Conservation (phyloP, 2,888 invertebrate genomes). For the Heteromurus nitidus region DNA sequence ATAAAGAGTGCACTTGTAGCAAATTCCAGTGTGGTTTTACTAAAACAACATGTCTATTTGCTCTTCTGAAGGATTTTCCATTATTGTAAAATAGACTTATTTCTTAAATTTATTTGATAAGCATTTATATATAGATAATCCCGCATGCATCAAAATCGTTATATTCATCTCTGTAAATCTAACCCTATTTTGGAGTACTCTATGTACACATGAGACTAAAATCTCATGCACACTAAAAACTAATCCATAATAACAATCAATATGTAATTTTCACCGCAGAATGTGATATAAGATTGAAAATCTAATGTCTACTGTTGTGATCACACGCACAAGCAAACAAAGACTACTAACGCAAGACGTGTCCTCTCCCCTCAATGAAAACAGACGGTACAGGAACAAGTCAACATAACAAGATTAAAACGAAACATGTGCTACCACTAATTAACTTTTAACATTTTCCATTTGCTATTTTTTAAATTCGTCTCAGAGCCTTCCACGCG, state of each 20-base stretch:
- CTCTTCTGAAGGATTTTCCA: slow-evolving; percentile 5
- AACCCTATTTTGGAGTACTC: not conserved
- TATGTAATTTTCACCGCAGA: too few species aligned
- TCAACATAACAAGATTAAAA: not conserved
- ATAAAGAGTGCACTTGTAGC: not conserved
- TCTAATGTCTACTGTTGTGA: too few species aligned
- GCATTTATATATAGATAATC: not conserved
- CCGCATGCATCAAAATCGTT: not conserved
- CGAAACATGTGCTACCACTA: not conserved
- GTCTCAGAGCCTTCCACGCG: too few species aligned
- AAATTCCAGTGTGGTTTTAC: not conserved
- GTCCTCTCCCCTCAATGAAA: not conserved
- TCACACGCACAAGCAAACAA: too few species aligned
- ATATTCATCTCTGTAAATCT: not conserved
- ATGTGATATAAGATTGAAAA: too few species aligned
- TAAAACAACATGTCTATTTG: too few species aligned
- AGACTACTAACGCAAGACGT: too few species aligned
- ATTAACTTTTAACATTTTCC: slow-evolving; percentile 4
- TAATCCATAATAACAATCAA: too few species aligned
- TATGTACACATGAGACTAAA: not conserved
- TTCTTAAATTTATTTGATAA: not conserved
- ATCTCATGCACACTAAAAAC: too few species aligned
- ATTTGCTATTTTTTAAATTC: slow-evolving; percentile 1
- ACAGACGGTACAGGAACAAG: not conserved
- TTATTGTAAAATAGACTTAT: slow-evolving; percentile 14